Conservation (phyloP, 2,113 vertebrate genomes). For the Miniopterus natalensis region DNA sequence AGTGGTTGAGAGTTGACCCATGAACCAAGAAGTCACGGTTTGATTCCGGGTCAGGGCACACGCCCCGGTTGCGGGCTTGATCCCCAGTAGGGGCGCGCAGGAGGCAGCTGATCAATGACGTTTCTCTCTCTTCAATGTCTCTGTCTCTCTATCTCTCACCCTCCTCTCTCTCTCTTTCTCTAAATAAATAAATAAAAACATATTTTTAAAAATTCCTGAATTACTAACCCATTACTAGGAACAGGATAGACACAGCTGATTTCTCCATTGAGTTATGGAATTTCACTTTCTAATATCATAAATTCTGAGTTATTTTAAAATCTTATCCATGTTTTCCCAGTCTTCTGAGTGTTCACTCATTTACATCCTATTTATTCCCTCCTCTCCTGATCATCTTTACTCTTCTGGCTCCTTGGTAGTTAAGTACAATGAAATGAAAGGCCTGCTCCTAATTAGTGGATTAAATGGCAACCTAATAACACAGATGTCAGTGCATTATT, state of each 20-base stretch:
- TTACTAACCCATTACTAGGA: not conserved
- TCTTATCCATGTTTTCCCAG: not conserved
- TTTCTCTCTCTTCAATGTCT: too few species aligned
- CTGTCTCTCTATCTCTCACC: too few species aligned
- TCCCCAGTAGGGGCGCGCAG: too few species aligned
- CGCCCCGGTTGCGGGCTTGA: too few species aligned
- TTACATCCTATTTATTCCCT: not conserved
- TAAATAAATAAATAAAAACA: too few species aligned
- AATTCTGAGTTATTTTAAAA: not conserved
- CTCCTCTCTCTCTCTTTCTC: too few species aligned
- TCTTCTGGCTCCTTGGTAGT: not conserved
- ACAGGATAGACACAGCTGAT: not conserved
- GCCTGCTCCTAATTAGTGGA: not conserved
- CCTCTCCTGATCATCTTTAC: not conserved
- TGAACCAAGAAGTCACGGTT: too few species aligned
- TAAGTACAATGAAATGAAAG: conserved; percentile 26
- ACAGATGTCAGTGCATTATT: not conserved
- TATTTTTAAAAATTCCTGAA: not conserved
- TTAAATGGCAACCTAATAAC: not conserved
- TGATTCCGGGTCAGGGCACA: too few species aligned
- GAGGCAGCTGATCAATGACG: too few species aligned
- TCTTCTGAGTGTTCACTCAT: not conserved
- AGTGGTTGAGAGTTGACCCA: too few species aligned
- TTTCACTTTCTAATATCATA: not conserved
- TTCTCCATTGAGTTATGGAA: not conserved